Evolutionary conservation across 2,797 vertebrate species (phyloP), one percentile per base, ranked within the genome.

Genomic region (Arvicola amphibius): DNA sequence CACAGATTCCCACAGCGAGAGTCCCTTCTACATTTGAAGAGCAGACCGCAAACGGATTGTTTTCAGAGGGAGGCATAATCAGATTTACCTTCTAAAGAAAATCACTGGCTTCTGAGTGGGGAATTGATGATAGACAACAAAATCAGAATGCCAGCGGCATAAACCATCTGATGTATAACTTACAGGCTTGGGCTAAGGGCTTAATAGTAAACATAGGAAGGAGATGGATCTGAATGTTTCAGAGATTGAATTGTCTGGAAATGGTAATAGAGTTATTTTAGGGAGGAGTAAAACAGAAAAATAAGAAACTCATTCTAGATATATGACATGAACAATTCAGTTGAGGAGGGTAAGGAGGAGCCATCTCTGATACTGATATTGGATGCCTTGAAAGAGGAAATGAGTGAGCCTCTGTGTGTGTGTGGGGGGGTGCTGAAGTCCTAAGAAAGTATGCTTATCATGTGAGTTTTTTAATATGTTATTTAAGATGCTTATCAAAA

Each of bases 401-500:
- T 12, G 2, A 3, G 12, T 53, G 48, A 6, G 12, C 27, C 13
- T 78, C 56, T 51, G 59, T 9, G 14, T 48, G 71, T 71, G 34
- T 59, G 16, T 53, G 43, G 43, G 43, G 53, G 32, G 19, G 19
- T 81, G n/a, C 67, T 67, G 19, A 51, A 16, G 6, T 40, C 80
- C 27, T 32, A 6, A 8, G 19, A 40, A 2, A 25, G 40, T 2
- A 9, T 69, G 3, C 32, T 92, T 76, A 69, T 83, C 7, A 40
- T 25, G 59, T 27, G 8, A 32, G 9, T 71, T 37, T 88, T 93
- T 88, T 76, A 90, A 46, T 86, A 94, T 56, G n/a, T 74, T 95
- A 14, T 61, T 94, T 86, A 96, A 91, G 87, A 92, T 90, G 53
- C 80, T 81, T 94, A 90, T 90, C 71, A 67, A 93, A 86, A 92